phyloP scores from a whole-genome alignment of 2,797 vertebrate genomes.

The Chelidonichthys spinosus region DNA sequence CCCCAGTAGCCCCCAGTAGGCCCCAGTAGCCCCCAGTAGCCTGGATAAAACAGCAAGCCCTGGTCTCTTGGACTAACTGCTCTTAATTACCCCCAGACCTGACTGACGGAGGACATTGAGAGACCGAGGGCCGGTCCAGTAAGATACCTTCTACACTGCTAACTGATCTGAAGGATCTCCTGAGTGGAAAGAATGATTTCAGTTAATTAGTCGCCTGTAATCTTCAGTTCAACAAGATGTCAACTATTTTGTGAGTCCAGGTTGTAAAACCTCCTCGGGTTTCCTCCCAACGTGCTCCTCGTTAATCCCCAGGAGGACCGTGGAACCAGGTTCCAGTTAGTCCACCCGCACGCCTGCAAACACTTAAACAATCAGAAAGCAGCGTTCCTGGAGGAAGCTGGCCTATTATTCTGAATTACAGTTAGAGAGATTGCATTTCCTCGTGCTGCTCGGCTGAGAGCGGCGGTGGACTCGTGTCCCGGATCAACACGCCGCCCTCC shows the following conservation, averaged over 20 bases:
- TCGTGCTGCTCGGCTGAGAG: constrained; percentile 56
- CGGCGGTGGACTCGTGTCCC: constrained; percentile 45
- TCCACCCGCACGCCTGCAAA: constrained; percentile 75
- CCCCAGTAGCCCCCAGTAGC: neutral
- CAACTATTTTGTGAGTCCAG: constrained; percentile 17
- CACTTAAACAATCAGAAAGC: constrained; percentile 79
- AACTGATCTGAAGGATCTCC: too few species aligned
- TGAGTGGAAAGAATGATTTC: neutral
- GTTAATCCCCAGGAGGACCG: constrained; percentile 54
- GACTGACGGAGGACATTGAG: neutral
- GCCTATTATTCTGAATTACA: constrained; percentile 77
- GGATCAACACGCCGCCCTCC: constrained; percentile 57
- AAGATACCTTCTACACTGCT: neutral
- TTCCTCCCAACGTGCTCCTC: constrained; percentile 59
- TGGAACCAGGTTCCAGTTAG: constrained; percentile 64
- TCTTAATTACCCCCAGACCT: neutral
- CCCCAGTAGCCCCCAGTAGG: too few species aligned
- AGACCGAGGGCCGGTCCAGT: neutral
- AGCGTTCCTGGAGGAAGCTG: constrained; percentile 68
- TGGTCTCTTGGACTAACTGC: neutral
- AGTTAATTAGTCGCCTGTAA: neutral
- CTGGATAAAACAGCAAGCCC: neutral
- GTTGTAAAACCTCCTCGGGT: constrained; percentile 28
- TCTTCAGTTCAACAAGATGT: constrained; percentile 10
- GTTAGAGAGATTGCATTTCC: constrained; percentile 68